Evolutionary conservation across 2,797 vertebrate species (phyloP), one percentile per base, ranked within the genome.

Genomic region (Enteromius trimaculatus): DNA sequence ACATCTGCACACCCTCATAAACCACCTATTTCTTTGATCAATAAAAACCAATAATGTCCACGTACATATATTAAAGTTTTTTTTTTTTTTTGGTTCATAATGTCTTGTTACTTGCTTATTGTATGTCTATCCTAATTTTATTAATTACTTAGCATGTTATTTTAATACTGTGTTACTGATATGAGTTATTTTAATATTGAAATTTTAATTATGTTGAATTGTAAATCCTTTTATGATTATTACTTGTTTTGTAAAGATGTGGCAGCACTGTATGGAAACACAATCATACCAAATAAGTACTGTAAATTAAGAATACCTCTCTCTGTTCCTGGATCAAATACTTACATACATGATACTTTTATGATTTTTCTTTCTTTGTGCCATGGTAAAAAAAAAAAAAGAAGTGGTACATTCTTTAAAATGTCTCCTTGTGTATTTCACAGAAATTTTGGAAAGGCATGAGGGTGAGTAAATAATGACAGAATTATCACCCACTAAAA

Each of bases 401-500:
- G 70, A 60, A 6, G 0, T 58, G 31, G 0, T 19, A 17, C 21
- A 68, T 26, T 71, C 16, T 44, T 58, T 29, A 31, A 42, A 58
- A 44, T 17, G 0, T 14, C 1, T 23, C 11, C n/a, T 53, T 53
- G 4, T 66, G 11, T 66, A 51, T 64, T 65, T 13, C 10, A 31
- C 49, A 6, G 29, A 79, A 55, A 68, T 39, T 23, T 47, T 66
- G 77, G 19, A 66, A 49, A n/a, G 77, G 66, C 62, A 65, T 65
- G 5, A 47, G 77, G 53, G 42, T 23, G 10, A 49, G 11, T 64
- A 66, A 76, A 68, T 76, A 68, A 82, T 76, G 47, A 42, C 47
- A 55, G 31, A 75, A 65, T 66, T 39, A 80, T 37, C 60, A 42
- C 7, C 49, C 19, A 19, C 60, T 76, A 55, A 82, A 82, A 68